Percentiles rank a stretch among this genome's conserved stretches.
These are phyloP conservation scores for Aurelia aurita complex sp. Pacific DNA, from an alignment of 30 jellyfish, hydroid and myxozoan species.

Conservation along the genomic window DNA sequence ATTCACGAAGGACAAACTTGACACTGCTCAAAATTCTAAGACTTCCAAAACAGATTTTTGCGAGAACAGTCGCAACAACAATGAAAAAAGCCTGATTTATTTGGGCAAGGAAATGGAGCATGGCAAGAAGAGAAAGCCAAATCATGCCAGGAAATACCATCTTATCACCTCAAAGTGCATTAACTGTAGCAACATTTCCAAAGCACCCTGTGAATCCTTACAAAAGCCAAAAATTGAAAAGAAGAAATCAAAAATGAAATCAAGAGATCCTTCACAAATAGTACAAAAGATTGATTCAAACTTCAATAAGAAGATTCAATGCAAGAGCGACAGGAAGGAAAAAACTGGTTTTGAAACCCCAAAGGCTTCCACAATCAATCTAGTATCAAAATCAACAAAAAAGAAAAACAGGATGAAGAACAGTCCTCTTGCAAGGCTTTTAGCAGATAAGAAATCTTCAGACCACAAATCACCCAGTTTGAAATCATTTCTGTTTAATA, in stretches of 20 bases:
- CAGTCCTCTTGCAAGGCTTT: slow-evolving; percentile 45
- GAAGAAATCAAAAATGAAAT: background rate
- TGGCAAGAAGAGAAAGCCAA: background rate
- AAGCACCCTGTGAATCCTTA: background rate
- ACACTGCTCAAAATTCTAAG: background rate
- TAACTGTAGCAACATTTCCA: slow-evolving; percentile 2
- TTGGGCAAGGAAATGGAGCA: background rate
- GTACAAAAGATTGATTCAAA: background rate
- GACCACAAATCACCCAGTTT: slow-evolving; percentile 29
- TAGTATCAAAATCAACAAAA: background rate
- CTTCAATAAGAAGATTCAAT: background rate
- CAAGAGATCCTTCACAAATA: no score
- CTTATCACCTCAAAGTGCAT: slow-evolving; percentile 9
- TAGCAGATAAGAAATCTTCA: slow-evolving; percentile 12
- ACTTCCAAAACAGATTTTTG: background rate
- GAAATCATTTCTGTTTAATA: slow-evolving; percentile 22
- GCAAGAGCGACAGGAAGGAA: background rate
- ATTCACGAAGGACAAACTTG: background rate
- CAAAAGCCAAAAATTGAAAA: background rate
- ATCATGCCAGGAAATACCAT: slow-evolving; percentile 29
- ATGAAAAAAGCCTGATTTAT: background rate
- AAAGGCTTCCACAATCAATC: background rate
- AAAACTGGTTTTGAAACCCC: slow-evolving; percentile 26
- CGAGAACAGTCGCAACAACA: background rate
- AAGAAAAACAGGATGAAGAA: slow-evolving; percentile 23